These are phyloP conservation scores for Cirrhinus molitorella DNA, from an alignment of 2,797 vertebrate species.

Conservation along the genomic window DNA sequence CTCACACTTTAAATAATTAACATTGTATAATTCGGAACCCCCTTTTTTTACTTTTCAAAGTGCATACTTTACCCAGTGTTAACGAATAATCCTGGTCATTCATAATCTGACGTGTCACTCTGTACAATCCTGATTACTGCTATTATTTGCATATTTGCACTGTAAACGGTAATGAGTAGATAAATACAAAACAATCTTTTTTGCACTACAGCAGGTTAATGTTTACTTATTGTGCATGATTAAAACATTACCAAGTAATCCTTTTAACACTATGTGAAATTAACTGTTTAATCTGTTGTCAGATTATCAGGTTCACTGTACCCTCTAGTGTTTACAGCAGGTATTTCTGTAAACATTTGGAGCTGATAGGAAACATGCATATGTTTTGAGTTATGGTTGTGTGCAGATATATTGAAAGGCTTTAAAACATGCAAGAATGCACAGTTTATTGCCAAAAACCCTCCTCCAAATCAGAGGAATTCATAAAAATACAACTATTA, in stretches of 20 bases:
- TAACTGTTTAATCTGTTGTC: background rate
- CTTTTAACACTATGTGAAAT: background rate
- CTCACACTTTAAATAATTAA: too few species aligned
- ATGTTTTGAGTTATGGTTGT: background rate
- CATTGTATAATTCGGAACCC: too few species aligned
- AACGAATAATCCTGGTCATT: too few species aligned
- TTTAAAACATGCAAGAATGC: background rate
- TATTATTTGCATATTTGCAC: too few species aligned
- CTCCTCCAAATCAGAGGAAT: background rate
- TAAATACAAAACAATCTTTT: too few species aligned
- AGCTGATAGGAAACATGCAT: background rate
- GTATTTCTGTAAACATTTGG: background rate
- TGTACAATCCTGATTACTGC: too few species aligned
- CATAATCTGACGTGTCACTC: too few species aligned
- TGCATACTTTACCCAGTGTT: too few species aligned
- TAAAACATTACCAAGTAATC: background rate
- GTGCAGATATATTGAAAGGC: background rate
- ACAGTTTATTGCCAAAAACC: background rate
- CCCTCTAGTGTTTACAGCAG: conserved; percentile 3
- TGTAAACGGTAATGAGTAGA: too few species aligned
- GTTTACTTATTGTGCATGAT: background rate
- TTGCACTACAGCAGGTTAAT: background rate
- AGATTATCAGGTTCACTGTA: background rate
- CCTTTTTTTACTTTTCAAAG: too few species aligned
- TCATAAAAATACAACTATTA: background rate